Percentiles rank a stretch among this genome's conserved stretches.
Conservation (phyloP, 2,888 invertebrate genomes). For the Cylloceria caligata region DNA sequence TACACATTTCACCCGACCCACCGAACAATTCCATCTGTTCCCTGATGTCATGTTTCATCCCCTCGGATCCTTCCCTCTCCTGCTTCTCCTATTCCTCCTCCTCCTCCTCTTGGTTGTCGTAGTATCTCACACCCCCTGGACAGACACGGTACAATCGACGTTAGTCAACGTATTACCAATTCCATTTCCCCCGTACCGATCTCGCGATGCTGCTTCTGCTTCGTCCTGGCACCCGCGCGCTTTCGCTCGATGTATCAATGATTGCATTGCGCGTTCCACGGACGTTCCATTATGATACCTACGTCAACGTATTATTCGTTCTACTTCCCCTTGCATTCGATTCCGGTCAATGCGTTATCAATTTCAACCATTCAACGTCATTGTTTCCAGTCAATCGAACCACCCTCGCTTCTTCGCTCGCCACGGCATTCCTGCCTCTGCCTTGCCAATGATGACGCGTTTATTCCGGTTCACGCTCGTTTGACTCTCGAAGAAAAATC, state of each 20-base stretch:
- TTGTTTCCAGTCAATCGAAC: constrained; percentile 70
- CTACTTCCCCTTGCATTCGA: constrained; percentile 67
- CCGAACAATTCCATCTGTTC: constrained; percentile 67
- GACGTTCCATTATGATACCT: constrained; percentile 70
- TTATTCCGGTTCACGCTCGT: constrained; percentile 20
- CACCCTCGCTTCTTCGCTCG: constrained; percentile 35
- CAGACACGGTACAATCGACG: constrained; percentile 67
- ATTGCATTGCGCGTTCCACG: constrained; percentile 68
- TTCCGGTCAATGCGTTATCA: constrained; percentile 71
- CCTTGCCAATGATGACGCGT: constrained; percentile 11
- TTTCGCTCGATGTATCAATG: constrained; percentile 71
- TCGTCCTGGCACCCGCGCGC: constrained; percentile 28
- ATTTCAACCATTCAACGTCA: constrained; percentile 68
- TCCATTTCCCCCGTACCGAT: constrained; percentile 67
- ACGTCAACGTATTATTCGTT: constrained; percentile 71
- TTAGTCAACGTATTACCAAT: constrained; percentile 71
- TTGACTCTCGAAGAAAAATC: constrained; percentile 10
- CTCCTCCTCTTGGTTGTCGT: not conserved
- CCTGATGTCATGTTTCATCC: constrained; percentile 67
- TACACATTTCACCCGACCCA: constrained; percentile 62
- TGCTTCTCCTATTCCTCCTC: not conserved
- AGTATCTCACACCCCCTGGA: constrained; percentile 30
- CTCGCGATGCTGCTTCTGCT: constrained; percentile 46
- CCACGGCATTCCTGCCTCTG: not conserved
- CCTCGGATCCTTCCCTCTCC: constrained; percentile 3